Percentiles rank a stretch among this genome's conserved stretches.
phyloP scores from a whole-genome alignment of 2,113 vertebrate species.

The Chlamydotis undulata region DNA sequence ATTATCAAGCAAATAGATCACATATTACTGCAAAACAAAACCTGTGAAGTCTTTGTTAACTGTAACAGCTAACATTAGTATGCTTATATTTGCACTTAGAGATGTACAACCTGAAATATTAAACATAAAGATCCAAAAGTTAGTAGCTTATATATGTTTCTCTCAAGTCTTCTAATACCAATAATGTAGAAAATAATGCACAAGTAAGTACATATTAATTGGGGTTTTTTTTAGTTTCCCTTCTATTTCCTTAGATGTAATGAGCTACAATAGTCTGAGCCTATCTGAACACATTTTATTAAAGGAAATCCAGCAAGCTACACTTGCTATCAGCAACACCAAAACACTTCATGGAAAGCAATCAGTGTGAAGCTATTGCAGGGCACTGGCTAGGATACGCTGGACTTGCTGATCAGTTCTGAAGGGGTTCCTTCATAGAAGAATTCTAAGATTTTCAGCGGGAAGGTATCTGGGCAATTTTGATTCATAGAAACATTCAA shows the following conservation, averaged over 20 bases:
- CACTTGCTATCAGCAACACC: not conserved
- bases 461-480: not conserved
- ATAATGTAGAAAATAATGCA: not conserved
- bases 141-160: not conserved
- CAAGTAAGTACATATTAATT: not conserved
- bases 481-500: not conserved
- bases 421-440: not conserved
- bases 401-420: not conserved
- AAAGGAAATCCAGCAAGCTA: not conserved
- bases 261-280: not conserved
- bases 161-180: not conserved
- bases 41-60: not conserved
- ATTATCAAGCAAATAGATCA: not conserved
- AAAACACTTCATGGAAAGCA: not conserved
- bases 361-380: not conserved
- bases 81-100: not conserved
- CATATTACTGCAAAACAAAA: not conserved
- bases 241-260: not conserved
- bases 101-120: not conserved
- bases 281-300: not conserved
- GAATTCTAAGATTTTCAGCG: not conserved
- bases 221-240: not conserved
- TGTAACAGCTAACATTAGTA: not conserved
- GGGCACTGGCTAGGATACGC: not conserved
- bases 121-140: not conserved